Conservation (phyloP, 2,797 vertebrate genomes). For the Melanotaenia nigrans region DNA sequence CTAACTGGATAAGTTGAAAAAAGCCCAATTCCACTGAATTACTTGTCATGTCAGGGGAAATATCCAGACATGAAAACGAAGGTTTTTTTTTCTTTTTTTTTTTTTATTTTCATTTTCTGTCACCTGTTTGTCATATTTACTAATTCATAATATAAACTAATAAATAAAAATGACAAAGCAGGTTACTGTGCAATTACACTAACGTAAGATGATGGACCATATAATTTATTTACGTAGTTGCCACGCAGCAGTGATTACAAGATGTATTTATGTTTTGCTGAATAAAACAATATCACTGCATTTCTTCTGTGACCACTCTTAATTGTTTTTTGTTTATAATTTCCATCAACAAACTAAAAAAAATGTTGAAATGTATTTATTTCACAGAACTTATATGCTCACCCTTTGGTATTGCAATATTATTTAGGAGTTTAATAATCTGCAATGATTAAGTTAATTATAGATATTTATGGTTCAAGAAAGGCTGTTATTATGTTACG, state of each 20-base stretch:
- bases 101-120: constrained; percentile 26
- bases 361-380: constrained; percentile 17
- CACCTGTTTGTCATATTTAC: constrained; percentile 35
- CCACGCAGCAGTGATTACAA: constrained; percentile 47
- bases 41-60: constrained; percentile 3
- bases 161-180: constrained; percentile 27
- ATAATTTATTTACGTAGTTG: constrained; percentile 52
- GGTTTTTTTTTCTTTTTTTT: constrained; percentile 1
- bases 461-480: constrained; percentile 6
- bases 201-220: constrained; percentile 50
- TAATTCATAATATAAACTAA: constrained; percentile 22
- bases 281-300: constrained; percentile 42
- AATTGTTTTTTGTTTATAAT: constrained; percentile 45
- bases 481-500: not conserved
- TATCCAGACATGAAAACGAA: constrained; percentile 7
- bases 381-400: not conserved
- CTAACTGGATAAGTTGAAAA: constrained; percentile 4
- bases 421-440: not conserved
- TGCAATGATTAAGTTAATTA: not conserved
- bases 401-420: not conserved
- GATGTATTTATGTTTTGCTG: constrained; percentile 32
- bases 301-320: constrained; percentile 31
- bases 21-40: not conserved
- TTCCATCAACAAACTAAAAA: constrained; percentile 38
- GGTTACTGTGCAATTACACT: constrained; percentile 50